These are phyloP conservation scores for Galleria mellonella DNA, from an alignment of 1,140 invertebrate genomes.

Conservation along the genomic window DNA sequence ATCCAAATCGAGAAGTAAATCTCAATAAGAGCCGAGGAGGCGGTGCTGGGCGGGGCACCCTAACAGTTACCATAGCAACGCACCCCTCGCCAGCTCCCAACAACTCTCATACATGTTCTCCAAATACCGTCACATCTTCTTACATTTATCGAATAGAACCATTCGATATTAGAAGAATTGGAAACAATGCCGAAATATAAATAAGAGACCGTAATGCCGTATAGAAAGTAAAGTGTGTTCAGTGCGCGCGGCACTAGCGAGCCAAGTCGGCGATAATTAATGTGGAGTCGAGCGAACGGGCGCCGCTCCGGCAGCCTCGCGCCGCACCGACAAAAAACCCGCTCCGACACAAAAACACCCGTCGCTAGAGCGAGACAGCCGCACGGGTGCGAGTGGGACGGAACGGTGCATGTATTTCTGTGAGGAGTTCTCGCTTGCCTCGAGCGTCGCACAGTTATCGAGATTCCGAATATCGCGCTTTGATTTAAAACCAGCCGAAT, in stretches of 20 bases:
- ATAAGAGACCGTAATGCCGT: constrained; percentile 14
- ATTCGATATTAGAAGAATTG: too few relatives aligned
- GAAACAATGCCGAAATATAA: neutral
- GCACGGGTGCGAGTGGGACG: constrained; percentile 38
- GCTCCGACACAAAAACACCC: constrained; percentile 69
- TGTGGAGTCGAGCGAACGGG: constrained; percentile 57
- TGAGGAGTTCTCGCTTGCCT: constrained; percentile 63
- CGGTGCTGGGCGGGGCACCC: constrained; percentile 47
- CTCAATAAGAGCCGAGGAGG: constrained; percentile 29
- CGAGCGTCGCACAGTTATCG: constrained; percentile 52
- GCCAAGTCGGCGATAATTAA: constrained; percentile 67
- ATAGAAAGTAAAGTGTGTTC: constrained; percentile 69
- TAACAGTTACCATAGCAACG: constrained; percentile 51
- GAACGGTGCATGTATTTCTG: constrained; percentile 57
- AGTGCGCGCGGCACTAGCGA: constrained; percentile 31
- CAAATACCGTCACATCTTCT: neutral
- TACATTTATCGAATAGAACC: neutral
- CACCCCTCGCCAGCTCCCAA: constrained; percentile 30
- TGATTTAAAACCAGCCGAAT: constrained; percentile 69
- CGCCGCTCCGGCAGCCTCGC: constrained; percentile 59
- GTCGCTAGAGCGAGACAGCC: constrained; percentile 45
- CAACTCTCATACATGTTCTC: constrained; percentile 19
- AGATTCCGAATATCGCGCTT: constrained; percentile 57
- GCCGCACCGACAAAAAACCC: constrained; percentile 65
- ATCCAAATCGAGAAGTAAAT: constrained; percentile 33